Conservation (phyloP, 2,797 vertebrate genomes). For the Simalia tracyae region DNA sequence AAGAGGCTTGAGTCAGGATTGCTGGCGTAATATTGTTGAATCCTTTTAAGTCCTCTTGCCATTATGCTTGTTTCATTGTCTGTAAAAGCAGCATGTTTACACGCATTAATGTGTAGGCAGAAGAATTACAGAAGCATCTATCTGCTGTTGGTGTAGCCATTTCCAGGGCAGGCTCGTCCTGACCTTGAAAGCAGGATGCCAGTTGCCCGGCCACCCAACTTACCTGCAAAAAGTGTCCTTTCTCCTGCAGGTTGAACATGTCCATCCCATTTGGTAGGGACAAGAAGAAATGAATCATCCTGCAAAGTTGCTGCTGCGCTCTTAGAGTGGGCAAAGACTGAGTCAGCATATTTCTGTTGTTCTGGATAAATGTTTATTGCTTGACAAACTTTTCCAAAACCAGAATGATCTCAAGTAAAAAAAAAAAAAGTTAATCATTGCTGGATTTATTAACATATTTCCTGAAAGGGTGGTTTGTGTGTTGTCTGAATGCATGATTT, state of each 20-base stretch:
- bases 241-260: slow-evolving; percentile 1
- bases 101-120: background rate
- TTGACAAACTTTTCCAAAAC: slow-evolving; percentile 39
- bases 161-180: slow-evolving; percentile 1
- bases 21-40: background rate
- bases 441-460: background rate
- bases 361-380: slow-evolving; percentile 42
- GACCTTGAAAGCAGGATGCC: background rate
- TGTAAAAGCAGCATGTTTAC: background rate
- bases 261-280: slow-evolving; percentile 2
- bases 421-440: slow-evolving; percentile 31
- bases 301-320: slow-evolving; percentile 44
- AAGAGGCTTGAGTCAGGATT: background rate
- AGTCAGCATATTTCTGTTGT: slow-evolving; percentile 36
- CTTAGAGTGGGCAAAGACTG: slow-evolving; percentile 48
- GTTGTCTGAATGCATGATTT: background rate
- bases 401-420: slow-evolving; percentile 10
- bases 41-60: background rate
- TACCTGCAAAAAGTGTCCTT: slow-evolving; percentile 23
- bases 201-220: background rate
- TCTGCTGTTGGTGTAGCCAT: background rate
- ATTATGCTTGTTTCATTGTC: background rate
- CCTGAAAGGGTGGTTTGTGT: background rate
- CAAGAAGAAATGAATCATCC: slow-evolving; percentile 51
- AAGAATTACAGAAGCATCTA: background rate